phyloP scores from a whole-genome alignment of 2,888 invertebrate genomes.

The Cantharis flavilabris region DNA sequence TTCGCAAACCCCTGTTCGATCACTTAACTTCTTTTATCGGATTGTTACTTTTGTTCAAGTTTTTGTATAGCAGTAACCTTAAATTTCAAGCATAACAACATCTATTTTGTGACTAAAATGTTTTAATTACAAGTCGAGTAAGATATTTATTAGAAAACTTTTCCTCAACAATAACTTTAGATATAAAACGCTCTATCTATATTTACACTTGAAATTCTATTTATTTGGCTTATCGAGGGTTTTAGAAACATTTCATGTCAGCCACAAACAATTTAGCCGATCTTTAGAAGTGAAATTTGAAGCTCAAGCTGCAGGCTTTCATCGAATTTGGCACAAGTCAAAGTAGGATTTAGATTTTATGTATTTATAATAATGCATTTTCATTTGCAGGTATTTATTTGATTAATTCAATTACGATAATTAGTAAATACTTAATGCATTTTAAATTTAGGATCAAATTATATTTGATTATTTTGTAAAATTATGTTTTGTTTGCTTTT shows the following conservation, averaged over 20 bases:
- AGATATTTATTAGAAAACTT: neutral
- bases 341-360: neutral
- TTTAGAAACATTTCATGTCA: constrained; percentile 17
- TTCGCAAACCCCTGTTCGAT: neutral
- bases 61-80: neutral
- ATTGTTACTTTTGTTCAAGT: neutral
- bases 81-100: neutral
- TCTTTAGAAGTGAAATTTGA: constrained; percentile 15
- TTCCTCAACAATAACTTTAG: neutral
- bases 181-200: neutral
- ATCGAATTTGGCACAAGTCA: neutral
- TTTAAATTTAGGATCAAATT: neutral
- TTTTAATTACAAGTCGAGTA: neutral
- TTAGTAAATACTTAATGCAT: too few species aligned
- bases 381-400: neutral
- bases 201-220: constrained; percentile 11
- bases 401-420: neutral
- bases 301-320: neutral
- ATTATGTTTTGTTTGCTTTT: neutral
- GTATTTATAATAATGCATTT: neutral
- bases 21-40: neutral
- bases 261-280: constrained; percentile 18
- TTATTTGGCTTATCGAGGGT: constrained; percentile 13
- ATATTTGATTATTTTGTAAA: neutral
- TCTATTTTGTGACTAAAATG: neutral